Evolutionary conservation across 37 sponge, comb jelly and placozoan genomes (phyloP).

Genomic region (Theonella swinhoei): DNA sequence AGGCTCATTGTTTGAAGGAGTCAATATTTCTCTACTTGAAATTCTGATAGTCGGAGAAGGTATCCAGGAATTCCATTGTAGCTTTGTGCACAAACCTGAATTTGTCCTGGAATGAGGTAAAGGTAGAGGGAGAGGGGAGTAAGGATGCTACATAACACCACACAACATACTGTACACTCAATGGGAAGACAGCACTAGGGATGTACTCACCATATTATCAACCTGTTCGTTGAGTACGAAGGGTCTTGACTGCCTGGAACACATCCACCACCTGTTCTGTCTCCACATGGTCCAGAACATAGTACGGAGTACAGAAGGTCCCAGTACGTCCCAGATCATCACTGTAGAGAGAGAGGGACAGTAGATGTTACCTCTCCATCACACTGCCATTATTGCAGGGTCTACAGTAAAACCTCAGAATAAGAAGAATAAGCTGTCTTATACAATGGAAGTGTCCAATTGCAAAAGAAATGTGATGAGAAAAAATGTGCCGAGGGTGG

Average conservation of each 20-base stretch:
- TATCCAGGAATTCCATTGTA: slow-evolving; percentile 64
- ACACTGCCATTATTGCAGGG: too few relatives aligned
- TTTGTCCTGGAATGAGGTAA: slow-evolving; percentile 46
- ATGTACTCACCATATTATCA: slow-evolving; percentile 50
- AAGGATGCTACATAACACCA: too few relatives aligned
- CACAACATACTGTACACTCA: too few relatives aligned
- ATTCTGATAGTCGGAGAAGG: slow-evolving; percentile 69
- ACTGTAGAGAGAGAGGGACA: slow-evolving; percentile 35
- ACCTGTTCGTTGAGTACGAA: slow-evolving; percentile 78
- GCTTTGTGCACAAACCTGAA: slow-evolving; percentile 80
- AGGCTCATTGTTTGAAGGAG: too few relatives aligned
- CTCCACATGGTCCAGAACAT: slow-evolving; percentile 82
- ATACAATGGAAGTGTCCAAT: too few relatives aligned
- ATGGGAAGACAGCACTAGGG: background rate
- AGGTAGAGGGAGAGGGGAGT: too few relatives aligned
- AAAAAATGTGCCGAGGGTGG: too few relatives aligned
- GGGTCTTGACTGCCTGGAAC: slow-evolving; percentile 75
- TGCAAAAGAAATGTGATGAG: too few relatives aligned
- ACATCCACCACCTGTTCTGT: slow-evolving; percentile 87
- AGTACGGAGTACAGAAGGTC: slow-evolving; percentile 73
- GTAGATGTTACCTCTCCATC: background rate
- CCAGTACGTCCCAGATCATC: slow-evolving; percentile 84
- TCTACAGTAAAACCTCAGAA: too few relatives aligned
- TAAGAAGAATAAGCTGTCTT: too few relatives aligned
- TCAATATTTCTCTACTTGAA: slow-evolving; percentile 43